Evolutionary conservation across 2,797 vertebrate species (phyloP).

Genomic region (Tapera naevia): DNA sequence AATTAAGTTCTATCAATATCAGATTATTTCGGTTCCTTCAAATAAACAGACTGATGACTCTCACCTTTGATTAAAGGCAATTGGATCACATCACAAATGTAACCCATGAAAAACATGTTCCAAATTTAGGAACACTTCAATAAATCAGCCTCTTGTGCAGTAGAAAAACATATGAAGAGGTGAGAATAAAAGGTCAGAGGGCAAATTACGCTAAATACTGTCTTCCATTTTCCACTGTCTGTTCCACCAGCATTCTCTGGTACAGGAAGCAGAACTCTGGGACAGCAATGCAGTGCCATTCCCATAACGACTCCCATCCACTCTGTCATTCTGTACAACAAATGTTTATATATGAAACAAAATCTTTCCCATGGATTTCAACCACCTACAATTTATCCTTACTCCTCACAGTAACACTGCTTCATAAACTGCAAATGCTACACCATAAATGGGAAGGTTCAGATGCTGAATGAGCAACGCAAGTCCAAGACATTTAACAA

Average conservation of each 20-base stretch:
- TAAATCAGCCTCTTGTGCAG: not conserved
- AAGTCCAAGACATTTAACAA: not conserved
- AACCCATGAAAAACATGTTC: not conserved
- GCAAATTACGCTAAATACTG: not conserved
- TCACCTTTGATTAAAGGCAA: not conserved
- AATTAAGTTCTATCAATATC: not conserved
- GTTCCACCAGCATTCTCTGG: not conserved
- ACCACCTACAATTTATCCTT: not conserved
- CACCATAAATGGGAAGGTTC: not conserved
- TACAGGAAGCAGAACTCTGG: rapidly evolving
- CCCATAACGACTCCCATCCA: not conserved
- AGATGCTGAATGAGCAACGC: not conserved
- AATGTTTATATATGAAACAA: not conserved
- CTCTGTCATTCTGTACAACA: not conserved
- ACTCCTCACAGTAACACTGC: not conserved
- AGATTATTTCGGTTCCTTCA: not conserved
- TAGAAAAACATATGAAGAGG: not conserved
- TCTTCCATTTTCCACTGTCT: not conserved
- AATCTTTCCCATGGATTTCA: not conserved
- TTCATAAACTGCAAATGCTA: not conserved
- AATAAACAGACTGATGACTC: not conserved
- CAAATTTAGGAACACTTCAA: not conserved
- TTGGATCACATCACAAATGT: not conserved
- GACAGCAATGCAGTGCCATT: not conserved
- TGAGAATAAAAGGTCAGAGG: not conserved